Conservation (phyloP, 2,113 vertebrate species). For the Boulengeromyrus knoepffleri region DNA sequence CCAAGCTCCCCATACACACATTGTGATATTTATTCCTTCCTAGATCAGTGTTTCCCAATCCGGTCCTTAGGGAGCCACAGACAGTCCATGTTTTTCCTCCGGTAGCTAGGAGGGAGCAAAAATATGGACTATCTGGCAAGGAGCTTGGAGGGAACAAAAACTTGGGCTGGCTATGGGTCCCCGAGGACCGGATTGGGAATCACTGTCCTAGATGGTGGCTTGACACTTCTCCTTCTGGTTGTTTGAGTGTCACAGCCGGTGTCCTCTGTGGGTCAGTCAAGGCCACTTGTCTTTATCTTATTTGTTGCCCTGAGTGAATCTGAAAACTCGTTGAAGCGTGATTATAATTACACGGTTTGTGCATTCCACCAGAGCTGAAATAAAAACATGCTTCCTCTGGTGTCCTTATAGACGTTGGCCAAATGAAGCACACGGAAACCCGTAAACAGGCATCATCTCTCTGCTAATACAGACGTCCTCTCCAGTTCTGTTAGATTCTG, state of each 20-base stretch:
- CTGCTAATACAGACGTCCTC: no score
- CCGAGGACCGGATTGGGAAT: neutral
- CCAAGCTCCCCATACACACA: neutral
- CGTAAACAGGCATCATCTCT: neutral
- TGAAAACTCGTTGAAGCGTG: neutral
- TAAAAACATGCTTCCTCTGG: neutral
- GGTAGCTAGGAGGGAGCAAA: neutral
- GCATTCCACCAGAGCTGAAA: neutral
- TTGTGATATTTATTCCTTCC: neutral
- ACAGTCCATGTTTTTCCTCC: neutral
- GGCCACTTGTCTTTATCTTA: neutral
- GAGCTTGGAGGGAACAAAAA: neutral
- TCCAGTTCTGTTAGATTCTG: no score
- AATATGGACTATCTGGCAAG: neutral
- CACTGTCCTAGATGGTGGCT: neutral
- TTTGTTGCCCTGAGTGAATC: neutral
- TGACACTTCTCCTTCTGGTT: neutral
- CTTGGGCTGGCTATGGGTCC: neutral
- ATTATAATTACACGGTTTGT: neutral
- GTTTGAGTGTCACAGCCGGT: neutral
- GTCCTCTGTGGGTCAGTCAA: neutral
- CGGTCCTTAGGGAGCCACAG: neutral
- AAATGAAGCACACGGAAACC: neutral
- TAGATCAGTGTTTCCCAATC: neutral
- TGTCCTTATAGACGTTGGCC: neutral